A percentile compares a stretch with the other conserved stretches of the same genome.
Conservation (phyloP, 2,888 invertebrate species). For the Brassicogethes aeneus region DNA sequence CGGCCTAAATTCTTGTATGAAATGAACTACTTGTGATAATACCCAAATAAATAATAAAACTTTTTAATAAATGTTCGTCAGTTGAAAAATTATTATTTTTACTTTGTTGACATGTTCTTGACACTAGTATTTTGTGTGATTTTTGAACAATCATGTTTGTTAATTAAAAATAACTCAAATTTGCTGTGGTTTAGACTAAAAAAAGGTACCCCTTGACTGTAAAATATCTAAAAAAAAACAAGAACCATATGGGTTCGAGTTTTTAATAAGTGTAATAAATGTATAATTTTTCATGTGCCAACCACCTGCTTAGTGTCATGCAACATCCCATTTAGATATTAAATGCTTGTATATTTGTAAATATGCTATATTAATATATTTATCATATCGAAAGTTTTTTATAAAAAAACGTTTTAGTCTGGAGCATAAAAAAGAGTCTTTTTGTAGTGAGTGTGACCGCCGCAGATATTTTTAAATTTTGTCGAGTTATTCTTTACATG, state of each 20-base stretch:
- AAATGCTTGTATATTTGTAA: constrained; percentile 41
- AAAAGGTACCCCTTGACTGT: too few species aligned
- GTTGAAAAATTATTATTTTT: constrained; percentile 25
- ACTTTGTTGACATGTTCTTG: constrained; percentile 30
- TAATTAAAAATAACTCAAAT: background rate
- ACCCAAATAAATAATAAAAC: background rate
- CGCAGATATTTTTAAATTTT: too few species aligned
- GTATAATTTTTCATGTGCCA: constrained; percentile 38
- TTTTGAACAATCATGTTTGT: constrained; percentile 29
- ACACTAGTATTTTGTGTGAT: constrained; percentile 33
- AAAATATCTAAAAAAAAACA: too few species aligned
- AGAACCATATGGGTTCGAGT: too few species aligned
- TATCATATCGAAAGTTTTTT: constrained; percentile 5
- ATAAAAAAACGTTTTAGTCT: background rate
- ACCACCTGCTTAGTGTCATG: constrained; percentile 35
- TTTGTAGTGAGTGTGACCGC: too few species aligned
- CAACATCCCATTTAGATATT: constrained; percentile 36
- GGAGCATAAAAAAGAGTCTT: background rate
- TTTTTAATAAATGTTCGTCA: constrained; percentile 26
- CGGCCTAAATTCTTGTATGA: constrained; percentile 23
- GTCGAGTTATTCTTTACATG: too few species aligned
- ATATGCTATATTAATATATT: constrained; percentile 31
- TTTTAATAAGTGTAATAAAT: constrained; percentile 9
- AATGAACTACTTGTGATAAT: constrained; percentile 26
- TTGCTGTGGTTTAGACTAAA: background rate